phyloP scores from a whole-genome alignment of 1,140 invertebrate species.

The Platyscapa corneri region DNA sequence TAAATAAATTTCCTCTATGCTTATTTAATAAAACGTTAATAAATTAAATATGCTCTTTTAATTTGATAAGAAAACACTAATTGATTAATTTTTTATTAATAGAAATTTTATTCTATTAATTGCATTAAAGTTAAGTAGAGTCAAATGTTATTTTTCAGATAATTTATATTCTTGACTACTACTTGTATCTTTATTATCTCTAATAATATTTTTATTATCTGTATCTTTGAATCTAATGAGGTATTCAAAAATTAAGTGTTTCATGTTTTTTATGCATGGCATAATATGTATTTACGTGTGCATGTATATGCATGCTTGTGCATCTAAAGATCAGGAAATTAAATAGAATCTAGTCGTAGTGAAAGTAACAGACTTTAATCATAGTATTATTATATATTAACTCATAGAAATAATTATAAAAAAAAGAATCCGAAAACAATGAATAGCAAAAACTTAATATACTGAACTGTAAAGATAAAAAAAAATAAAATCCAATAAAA shows the following conservation, averaged over 20 bases:
- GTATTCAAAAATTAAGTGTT: background rate
- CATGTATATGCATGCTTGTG: too few relatives aligned
- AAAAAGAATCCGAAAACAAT: conserved; percentile 28
- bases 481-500: conserved; percentile 30
- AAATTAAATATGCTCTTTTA: conserved; percentile 41
- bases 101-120: background rate
- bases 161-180: background rate
- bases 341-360: background rate
- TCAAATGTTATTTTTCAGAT: background rate
- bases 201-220: too few relatives aligned
- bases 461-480: background rate
- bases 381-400: conserved; percentile 46
- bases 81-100: conserved; percentile 21
- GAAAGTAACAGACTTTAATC: conserved; percentile 23
- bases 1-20: conserved; percentile 40
- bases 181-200: too few relatives aligned
- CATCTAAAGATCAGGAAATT: too few relatives aligned
- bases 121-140: background rate
- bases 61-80: background rate
- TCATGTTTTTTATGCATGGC: background rate
- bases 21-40: conserved; percentile 35
- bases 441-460: conserved; percentile 23
- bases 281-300: too few relatives aligned
- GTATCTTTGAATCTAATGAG: conserved; percentile 11
- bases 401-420: conserved; percentile 4